Evolutionary conservation across 2,113 vertebrate genomes (phyloP), one percentile per base, ranked within the genome.

Genomic region (Argyrosomus japonicus): DNA sequence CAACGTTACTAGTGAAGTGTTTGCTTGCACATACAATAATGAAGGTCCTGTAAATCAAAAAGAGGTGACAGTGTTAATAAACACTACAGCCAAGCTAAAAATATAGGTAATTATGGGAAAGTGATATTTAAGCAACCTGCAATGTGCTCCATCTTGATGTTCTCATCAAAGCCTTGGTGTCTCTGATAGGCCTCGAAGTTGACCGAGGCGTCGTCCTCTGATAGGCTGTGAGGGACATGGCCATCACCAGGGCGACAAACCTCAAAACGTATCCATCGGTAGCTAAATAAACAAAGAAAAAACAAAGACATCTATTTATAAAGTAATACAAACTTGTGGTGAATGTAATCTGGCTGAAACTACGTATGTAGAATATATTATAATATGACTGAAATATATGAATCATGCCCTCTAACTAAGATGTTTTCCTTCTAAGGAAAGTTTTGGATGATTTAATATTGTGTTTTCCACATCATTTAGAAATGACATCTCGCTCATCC

Each of bases 261-360:
- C 43, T 97, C 96, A 68, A 96, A 97, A 54, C 96, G 96, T 53
- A 97, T 94, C 97, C 97, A 97, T 51, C 95, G 94, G 89, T 97
- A 97, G 89, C 97, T 97, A 25, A 61, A 65, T 19, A 40, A 53
- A 54, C 4, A 43, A 45, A 23, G 25, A 11, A 15, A 60, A 23
- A 1, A 58, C 0, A 5, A 60, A 23, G 1, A 58, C 1, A 5
- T 13, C 2, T 27, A 25, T 19, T 25, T 48, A 64, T 21, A 1
- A 45, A 54, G 12, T n/a, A 21, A 25, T 23, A 11, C 47, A 21
- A 64, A 50, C 0, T 47, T 13, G 7, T 12, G 23, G 12, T 15
- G 7, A 36, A 9, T 40, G 8, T 69, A 50, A 50, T 4, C 17
- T 50, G 19, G 6, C 23, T 54, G 19, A 53, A 68, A 14, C 0